Conservation (phyloP, 2,888 invertebrate genomes). For the Meandrusa payeni region DNA sequence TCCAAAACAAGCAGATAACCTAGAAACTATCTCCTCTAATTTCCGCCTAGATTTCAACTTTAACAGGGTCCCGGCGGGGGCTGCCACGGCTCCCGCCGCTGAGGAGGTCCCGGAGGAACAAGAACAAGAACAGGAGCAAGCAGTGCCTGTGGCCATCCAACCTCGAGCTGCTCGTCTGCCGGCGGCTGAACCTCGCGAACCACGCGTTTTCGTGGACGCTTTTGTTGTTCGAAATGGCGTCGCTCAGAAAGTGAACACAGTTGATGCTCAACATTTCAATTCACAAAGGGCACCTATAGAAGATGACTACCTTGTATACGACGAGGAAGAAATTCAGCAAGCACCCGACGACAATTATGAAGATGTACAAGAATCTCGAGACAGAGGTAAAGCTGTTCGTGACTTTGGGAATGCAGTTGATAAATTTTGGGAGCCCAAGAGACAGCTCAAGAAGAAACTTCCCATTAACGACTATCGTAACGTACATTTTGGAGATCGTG, state of each 20-base stretch:
- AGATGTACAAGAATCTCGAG: slow-evolving; percentile 63
- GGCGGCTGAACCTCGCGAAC: slow-evolving; percentile 46
- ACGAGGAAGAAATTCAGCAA: slow-evolving; percentile 41
- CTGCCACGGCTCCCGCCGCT: slow-evolving; percentile 40
- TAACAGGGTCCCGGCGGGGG: slow-evolving; percentile 50
- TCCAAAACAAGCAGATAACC: slow-evolving; percentile 47
- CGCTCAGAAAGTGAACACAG: slow-evolving; percentile 57
- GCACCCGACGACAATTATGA: slow-evolving; percentile 63
- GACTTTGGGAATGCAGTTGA: slow-evolving; percentile 64
- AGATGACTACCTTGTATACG: slow-evolving; percentile 58
- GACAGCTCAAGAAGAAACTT: slow-evolving; percentile 40
- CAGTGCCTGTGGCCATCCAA: slow-evolving; percentile 50
- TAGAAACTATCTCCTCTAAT: slow-evolving; percentile 63
- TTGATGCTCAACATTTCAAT: slow-evolving; percentile 53
- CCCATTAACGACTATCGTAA: slow-evolving; percentile 58
- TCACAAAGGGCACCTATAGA: slow-evolving; percentile 41
- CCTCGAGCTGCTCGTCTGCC: slow-evolving; percentile 66
- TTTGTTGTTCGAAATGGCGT: slow-evolving; percentile 69
- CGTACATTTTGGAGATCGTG: slow-evolving; percentile 69
- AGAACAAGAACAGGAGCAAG: slow-evolving; percentile 35
- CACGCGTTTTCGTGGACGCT: slow-evolving; percentile 71
- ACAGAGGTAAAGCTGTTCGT: slow-evolving; percentile 51
- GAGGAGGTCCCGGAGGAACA: slow-evolving; percentile 28
- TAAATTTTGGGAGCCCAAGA: slow-evolving; percentile 65
- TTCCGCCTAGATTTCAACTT: slow-evolving; percentile 67